These are phyloP conservation scores for Ormyrus thymus DNA, from an alignment of 2,888 invertebrate genomes.

Conservation along the genomic window DNA sequence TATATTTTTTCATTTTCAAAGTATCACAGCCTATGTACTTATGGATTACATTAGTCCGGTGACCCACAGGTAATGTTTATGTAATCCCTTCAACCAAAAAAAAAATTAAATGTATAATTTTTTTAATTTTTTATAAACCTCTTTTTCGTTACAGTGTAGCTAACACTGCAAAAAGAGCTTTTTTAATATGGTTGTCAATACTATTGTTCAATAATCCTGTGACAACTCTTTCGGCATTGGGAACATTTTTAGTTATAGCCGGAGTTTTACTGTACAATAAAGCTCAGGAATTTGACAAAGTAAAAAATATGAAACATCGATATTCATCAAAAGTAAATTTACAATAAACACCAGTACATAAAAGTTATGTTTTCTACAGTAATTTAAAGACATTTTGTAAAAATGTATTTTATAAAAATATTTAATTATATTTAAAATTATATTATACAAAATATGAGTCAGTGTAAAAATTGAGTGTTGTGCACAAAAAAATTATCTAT, in stretches of 20 bases:
- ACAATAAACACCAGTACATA: conserved; percentile 61
- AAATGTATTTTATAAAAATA: conserved; percentile 1
- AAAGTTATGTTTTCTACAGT: too few species aligned
- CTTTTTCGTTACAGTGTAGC: conserved; percentile 79
- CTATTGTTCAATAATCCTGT: conserved; percentile 85
- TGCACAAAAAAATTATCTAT: too few species aligned
- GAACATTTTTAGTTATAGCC: conserved; percentile 82
- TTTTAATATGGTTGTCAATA: conserved; percentile 86
- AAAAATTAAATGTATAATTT: neutral
- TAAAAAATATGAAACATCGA: conserved; percentile 64
- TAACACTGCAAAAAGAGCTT: conserved; percentile 86
- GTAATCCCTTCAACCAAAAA: too few species aligned
- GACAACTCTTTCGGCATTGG: conserved; percentile 83
- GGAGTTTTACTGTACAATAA: conserved; percentile 86
- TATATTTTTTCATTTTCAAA: conserved; percentile 87
- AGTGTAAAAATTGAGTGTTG: too few species aligned
- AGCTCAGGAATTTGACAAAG: conserved; percentile 80
- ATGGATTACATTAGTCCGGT: conserved; percentile 89
- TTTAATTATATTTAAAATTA: neutral
- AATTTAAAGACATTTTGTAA: neutral
- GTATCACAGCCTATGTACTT: conserved; percentile 86
- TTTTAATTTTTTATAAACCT: conserved; percentile 14
- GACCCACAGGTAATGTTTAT: conserved; percentile 81
- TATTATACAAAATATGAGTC: too few species aligned
- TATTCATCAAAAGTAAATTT: conserved; percentile 70